These are phyloP conservation scores for Muscina levida DNA, from an alignment of 2,888 invertebrate species.

Conservation along the genomic window DNA sequence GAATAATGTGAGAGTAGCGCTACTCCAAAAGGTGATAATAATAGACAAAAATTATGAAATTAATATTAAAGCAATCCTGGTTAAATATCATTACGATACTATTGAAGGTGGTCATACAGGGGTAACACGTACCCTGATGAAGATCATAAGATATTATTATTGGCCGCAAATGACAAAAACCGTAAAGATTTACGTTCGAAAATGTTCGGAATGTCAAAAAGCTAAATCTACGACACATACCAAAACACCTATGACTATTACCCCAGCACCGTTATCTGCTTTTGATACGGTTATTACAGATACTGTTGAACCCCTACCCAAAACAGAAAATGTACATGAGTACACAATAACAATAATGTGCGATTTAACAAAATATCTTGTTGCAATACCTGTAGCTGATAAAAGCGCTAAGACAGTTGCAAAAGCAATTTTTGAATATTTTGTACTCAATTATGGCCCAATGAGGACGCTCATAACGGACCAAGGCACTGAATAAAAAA, in stretches of 20 bases:
- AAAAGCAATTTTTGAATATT: constrained; percentile 57
- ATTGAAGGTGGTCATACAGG: constrained; percentile 16
- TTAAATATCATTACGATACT: constrained; percentile 15
- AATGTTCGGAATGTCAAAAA: neutral
- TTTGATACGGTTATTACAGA: no score
- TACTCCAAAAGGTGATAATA: no score
- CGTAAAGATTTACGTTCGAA: constrained; percentile 22
- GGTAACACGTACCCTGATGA: neutral
- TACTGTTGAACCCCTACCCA: neutral
- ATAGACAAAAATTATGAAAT: neutral
- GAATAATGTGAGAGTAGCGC: no score
- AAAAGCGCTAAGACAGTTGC: constrained; percentile 56
- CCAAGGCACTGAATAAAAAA: neutral
- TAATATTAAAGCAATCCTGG: neutral
- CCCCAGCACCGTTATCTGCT: no score
- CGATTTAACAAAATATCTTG: no score
- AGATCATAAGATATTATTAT: constrained; percentile 54
- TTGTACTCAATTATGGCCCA: neutral
- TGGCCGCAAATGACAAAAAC: constrained; percentile 45
- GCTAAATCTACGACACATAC: constrained; percentile 3
- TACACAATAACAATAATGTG: constrained; percentile 46
- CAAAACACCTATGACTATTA: constrained; percentile 5
- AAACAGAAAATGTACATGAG: neutral
- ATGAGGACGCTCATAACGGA: no score
- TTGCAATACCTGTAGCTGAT: constrained; percentile 52